phyloP scores from a whole-genome alignment of 1,140 invertebrate genomes.

The Heliothis virescens region DNA sequence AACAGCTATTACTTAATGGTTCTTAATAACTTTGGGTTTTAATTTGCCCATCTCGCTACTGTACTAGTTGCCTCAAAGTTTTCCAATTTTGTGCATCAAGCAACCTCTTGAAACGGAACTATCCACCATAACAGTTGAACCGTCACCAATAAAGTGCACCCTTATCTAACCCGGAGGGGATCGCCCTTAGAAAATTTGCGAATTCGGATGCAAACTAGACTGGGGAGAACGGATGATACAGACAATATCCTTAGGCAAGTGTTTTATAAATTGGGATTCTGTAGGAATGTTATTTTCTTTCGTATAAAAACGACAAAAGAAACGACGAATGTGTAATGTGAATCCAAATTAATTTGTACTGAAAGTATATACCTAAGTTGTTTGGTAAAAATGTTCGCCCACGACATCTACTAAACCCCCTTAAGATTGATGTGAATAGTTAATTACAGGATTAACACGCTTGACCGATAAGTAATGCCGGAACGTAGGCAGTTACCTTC shows the following conservation, averaged over 20 bases:
- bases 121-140: not conserved
- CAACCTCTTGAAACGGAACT: conserved; percentile 10
- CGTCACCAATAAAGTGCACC: conserved; percentile 25
- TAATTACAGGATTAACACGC: conserved; percentile 6
- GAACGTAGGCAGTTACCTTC: conserved; percentile 8
- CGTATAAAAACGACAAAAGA: too few relatives aligned
- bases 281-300: not conserved
- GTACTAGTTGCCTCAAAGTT: too few relatives aligned
- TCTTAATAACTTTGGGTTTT: too few relatives aligned
- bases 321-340: not conserved
- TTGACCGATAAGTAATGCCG: conserved; percentile 16
- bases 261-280: not conserved
- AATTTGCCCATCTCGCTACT: too few relatives aligned
- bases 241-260: not conserved
- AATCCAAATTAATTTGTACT: not conserved
- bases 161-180: conserved; percentile 7
- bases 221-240: not conserved
- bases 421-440: conserved; percentile 3
- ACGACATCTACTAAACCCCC: conserved; percentile 10
- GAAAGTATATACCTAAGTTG: not conserved
- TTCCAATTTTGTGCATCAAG: not conserved
- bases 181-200: conserved; percentile 6
- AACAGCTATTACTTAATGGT: too few relatives aligned
- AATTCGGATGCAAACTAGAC: conserved; percentile 14
- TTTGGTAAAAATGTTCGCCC: not conserved